These are phyloP conservation scores for Drosophila diplacantha DNA, from an alignment of 2,888 invertebrate genomes.

Conservation along the genomic window DNA sequence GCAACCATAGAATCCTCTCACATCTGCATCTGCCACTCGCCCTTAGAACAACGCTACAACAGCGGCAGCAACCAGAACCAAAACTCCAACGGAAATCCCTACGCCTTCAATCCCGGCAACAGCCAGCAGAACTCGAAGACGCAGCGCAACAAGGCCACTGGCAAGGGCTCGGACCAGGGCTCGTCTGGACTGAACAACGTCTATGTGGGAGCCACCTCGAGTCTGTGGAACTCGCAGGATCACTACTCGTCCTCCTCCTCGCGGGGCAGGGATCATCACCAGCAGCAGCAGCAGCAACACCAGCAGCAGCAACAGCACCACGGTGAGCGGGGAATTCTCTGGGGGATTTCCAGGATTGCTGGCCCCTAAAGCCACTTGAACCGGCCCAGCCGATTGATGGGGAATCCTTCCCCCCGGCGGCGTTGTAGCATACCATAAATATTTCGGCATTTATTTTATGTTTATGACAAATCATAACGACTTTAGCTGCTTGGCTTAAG, in stretches of 20 bases:
- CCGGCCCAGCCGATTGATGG: slow-evolving; percentile 9
- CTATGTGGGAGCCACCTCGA: slow-evolving; percentile 76
- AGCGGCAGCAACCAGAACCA: slow-evolving; percentile 71
- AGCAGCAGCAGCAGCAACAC: slow-evolving; percentile 48
- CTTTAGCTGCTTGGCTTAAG: slow-evolving; percentile 64
- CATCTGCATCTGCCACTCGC: neutral
- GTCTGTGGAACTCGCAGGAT: slow-evolving; percentile 77
- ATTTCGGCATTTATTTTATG: slow-evolving; percentile 73
- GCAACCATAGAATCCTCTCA: neutral
- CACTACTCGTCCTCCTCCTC: slow-evolving; percentile 53
- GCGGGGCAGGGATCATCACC: slow-evolving; percentile 68
- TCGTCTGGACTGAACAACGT: slow-evolving; percentile 74
- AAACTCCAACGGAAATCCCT: slow-evolving; percentile 67
- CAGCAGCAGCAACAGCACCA: slow-evolving; percentile 52
- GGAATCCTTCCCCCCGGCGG: slow-evolving; percentile 30
- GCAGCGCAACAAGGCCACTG: slow-evolving; percentile 72
- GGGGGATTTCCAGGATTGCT: slow-evolving; percentile 7
- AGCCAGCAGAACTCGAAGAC: slow-evolving; percentile 65
- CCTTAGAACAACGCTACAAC: slow-evolving; percentile 66
- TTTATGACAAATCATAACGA: slow-evolving; percentile 72
- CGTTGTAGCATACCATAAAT: slow-evolving; percentile 63
- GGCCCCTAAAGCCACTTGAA: slow-evolving; percentile 19
- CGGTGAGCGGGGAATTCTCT: slow-evolving; percentile 64
- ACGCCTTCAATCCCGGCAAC: slow-evolving; percentile 59
- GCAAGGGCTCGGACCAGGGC: slow-evolving; percentile 60